Evolutionary conservation across 2,888 invertebrate genomes (phyloP).

Genomic region (Tipula lateralis): DNA sequence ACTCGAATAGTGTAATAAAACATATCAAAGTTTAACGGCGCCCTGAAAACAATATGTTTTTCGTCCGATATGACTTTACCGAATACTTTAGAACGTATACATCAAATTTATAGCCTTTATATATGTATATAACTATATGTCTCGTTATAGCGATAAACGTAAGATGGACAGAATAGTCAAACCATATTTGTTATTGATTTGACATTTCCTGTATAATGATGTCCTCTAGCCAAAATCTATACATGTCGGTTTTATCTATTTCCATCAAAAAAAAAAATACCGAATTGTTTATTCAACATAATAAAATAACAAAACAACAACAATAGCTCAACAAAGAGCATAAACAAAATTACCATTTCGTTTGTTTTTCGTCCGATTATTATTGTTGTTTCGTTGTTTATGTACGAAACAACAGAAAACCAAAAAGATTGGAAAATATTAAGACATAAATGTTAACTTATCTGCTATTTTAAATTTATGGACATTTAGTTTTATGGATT

Average conservation of each 20-base stretch:
- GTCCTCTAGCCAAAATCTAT: too few species aligned
- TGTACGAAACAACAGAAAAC: background rate
- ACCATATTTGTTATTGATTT: too few species aligned
- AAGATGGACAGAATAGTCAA: too few species aligned
- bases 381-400: background rate
- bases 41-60: background rate
- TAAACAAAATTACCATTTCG: background rate
- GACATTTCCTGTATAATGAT: too few species aligned
- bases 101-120: too few species aligned
- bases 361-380: background rate
- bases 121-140: too few species aligned
- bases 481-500: constrained; percentile 3
- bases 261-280: too few species aligned
- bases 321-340: background rate
- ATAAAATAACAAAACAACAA: background rate
- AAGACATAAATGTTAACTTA: constrained; percentile 11
- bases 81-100: too few species aligned
- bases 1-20: background rate
- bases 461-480: background rate
- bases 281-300: too few species aligned
- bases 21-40: background rate
- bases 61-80: too few species aligned
- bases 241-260: too few species aligned
- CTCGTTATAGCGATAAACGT: too few species aligned
- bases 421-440: background rate